phyloP scores from a whole-genome alignment of 1,140 invertebrate genomes.

The Araneus ventricosus region DNA sequence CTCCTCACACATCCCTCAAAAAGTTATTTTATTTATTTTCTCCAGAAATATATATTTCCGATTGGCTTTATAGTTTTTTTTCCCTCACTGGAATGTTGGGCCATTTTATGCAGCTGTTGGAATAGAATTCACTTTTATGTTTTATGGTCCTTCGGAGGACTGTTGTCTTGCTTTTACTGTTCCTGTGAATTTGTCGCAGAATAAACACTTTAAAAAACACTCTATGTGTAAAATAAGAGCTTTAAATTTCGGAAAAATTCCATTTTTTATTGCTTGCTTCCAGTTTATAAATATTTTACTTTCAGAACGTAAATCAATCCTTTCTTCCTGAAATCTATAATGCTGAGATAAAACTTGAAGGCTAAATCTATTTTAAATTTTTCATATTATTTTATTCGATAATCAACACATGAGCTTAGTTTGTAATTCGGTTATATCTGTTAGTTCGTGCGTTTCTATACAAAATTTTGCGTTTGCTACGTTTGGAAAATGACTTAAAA shows the following conservation, averaged over 20 bases:
- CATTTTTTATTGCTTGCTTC: neutral
- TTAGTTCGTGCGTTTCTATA: too few species aligned
- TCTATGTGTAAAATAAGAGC: neutral
- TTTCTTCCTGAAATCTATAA: too few species aligned
- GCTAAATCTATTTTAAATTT: too few species aligned
- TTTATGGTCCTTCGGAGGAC: neutral
- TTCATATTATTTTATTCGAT: too few species aligned
- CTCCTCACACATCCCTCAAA: conserved; percentile 35
- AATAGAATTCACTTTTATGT: conserved; percentile 18
- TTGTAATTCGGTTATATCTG: too few species aligned
- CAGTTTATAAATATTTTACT: neutral
- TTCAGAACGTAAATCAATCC: neutral
- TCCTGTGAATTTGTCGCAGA: neutral
- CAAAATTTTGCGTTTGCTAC: too few species aligned
- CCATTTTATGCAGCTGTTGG: conserved; percentile 70
- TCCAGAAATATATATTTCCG: conserved; percentile 50
- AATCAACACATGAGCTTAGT: too few species aligned
- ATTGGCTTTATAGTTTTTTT: conserved; percentile 51
- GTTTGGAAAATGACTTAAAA: too few species aligned
- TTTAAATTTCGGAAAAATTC: neutral
- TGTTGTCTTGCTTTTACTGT: neutral
- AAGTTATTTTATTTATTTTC: conserved; percentile 66
- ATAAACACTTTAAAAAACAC: neutral
- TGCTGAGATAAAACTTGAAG: too few species aligned
- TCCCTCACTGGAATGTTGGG: neutral